Base-by-base conservation (phyloP, 2,113 vertebrate genomes). In the Sinocyclocheilus anshuiensis region DNA sequence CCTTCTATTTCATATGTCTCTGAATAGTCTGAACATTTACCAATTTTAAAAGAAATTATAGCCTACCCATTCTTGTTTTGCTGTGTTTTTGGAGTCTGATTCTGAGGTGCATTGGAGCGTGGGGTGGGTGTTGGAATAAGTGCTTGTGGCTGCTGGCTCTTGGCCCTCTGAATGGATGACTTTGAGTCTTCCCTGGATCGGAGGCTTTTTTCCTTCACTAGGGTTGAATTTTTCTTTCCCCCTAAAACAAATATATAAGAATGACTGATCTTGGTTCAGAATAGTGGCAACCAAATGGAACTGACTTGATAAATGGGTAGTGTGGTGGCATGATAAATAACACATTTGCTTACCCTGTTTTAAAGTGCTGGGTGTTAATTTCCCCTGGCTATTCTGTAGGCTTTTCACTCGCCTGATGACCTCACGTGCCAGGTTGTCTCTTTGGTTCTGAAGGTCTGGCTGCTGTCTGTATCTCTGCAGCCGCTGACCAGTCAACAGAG, bases 381-480 rank as follows among this genome's bases (percentile, higher is more conserved):
- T 36, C 5, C 42, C 7, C 2, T 85, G 42, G 1, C 16, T 74
- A 74, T 78, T 91, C 86, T 87, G 88, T 74, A 18, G 50, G 53
- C 26, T n/a, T 69, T 79, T 91, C 42, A 88, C 88, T 87, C 89
- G 90, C 39, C 55, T 55, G n/a, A 83, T 80, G 20, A 91, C 77
- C 4, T 87, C 90, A 61, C 1, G 82, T n/a, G 74, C 1, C 29
- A 96, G 55, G 65, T 90, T 89, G 6, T 84, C 84, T 74, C 93
- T 91, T 57, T 93, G 88, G 4, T 8, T 81, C 42, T 87, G 81
- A 10, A 95, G 90, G 59, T 83, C 67, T 0, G 92, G 83, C 84
- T 91, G 90, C 50, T 85, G 90, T 55, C 77, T 89, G 22, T 87
- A 89, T 84, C 85, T 92, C 89, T 92, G 92, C 36, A 93, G 90